Percentiles rank a stretch among this genome's conserved stretches.
Conservation (phyloP, 1,140 invertebrate species). For the Hypothenemus hampei region DNA sequence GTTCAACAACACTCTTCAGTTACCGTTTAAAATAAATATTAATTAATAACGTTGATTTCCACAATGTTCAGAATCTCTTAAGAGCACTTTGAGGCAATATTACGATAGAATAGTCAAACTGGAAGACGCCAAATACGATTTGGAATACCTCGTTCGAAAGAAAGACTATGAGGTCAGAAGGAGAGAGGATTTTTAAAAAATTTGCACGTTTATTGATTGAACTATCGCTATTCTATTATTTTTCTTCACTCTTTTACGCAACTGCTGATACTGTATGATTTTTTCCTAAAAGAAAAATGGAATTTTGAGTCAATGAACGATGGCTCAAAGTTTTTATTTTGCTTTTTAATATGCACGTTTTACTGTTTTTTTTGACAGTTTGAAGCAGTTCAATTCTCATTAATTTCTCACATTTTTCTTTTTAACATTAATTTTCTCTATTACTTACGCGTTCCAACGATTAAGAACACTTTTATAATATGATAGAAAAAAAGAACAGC, state of each 20-base stretch:
- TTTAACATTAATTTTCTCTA: background rate
- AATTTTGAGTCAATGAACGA: background rate
- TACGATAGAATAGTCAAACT: conserved; percentile 80
- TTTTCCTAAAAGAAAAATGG: background rate
- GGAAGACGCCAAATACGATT: conserved; percentile 96
- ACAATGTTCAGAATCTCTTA: conserved; percentile 59
- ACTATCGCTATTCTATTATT: conserved; percentile 12
- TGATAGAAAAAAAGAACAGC: no score
- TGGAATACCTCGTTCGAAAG: conserved; percentile 94
- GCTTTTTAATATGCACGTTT: conserved; percentile 23
- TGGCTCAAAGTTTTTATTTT: conserved; percentile 1
- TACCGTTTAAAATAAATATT: background rate
- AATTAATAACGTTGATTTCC: conserved; percentile 9
- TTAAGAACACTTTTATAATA: no score
- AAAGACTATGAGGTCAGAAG: conserved; percentile 90
- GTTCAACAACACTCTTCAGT: background rate
- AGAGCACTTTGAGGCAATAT: conserved; percentile 79
- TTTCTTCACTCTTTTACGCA: background rate
- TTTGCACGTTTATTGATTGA: conserved; percentile 24
- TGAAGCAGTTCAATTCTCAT: background rate
- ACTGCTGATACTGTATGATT: conserved; percentile 16
- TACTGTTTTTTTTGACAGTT: conserved; percentile 15
- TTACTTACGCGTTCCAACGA: no score
- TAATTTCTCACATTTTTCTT: conserved; percentile 11
- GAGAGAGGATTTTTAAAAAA: conserved; percentile 15